phyloP scores from a whole-genome alignment of 1,140 invertebrate genomes.

The Thrips palmi region DNA sequence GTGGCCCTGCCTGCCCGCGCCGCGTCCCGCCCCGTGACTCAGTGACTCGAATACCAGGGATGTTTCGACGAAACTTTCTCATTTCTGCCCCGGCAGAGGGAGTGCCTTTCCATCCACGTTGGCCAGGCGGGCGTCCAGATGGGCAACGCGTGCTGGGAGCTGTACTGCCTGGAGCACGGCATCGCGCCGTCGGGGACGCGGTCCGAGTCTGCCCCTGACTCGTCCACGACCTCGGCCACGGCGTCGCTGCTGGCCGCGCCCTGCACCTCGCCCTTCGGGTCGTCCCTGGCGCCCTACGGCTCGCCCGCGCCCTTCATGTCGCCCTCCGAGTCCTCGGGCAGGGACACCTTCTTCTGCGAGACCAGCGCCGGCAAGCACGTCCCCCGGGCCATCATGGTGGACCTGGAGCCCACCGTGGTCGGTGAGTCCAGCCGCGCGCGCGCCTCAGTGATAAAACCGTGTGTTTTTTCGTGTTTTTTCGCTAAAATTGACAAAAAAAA shows the following conservation, averaged over 20 bases:
- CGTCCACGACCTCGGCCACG: neutral
- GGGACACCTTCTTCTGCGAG: slow-evolving; percentile 45
- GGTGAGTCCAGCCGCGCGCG: too few relatives aligned
- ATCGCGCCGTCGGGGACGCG: slow-evolving; percentile 42
- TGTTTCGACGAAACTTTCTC: too few relatives aligned
- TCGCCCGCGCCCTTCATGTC: slow-evolving; percentile 21
- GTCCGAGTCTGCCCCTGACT: slow-evolving; percentile 11
- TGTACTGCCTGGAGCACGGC: slow-evolving; percentile 54
- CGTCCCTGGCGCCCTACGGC: neutral
- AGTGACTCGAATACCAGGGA: too few relatives aligned
- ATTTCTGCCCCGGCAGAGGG: too few relatives aligned
- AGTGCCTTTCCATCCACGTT: slow-evolving; percentile 46
- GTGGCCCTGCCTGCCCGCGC: too few relatives aligned
- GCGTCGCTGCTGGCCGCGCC: too few relatives aligned
- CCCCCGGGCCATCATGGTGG: slow-evolving; percentile 58
- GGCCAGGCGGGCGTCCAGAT: slow-evolving; percentile 60
- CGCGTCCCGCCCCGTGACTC: too few relatives aligned
- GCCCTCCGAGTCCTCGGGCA: too few relatives aligned
- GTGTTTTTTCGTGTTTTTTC: too few relatives aligned
- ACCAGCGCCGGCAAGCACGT: slow-evolving; percentile 51
- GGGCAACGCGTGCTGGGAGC: slow-evolving; percentile 46
- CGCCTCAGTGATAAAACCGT: too few relatives aligned
- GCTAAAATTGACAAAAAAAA: too few relatives aligned
- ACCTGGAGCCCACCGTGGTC: slow-evolving; percentile 56
- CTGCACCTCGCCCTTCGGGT: neutral